phyloP scores from a whole-genome alignment of 2,888 invertebrate genomes.

The Mimas tiliae region DNA sequence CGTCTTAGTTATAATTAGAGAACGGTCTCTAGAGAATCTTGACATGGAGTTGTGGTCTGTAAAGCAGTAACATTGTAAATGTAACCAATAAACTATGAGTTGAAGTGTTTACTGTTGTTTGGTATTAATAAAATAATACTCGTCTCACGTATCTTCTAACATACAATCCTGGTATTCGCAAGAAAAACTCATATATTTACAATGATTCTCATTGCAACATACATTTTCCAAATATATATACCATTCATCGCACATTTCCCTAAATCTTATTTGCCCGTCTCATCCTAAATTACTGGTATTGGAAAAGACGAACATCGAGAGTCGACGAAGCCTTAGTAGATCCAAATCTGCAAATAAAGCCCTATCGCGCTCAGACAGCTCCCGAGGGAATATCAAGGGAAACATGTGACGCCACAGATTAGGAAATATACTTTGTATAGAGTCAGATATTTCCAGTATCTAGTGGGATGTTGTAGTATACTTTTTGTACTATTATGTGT shows the following conservation, averaged over 20 bases:
- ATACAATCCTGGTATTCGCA: not conserved
- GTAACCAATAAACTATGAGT: too few relatives aligned
- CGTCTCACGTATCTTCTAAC: too few relatives aligned
- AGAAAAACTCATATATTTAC: too few relatives aligned
- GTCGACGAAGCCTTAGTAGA: slow-evolving; percentile 57
- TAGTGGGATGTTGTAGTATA: slow-evolving; percentile 6
- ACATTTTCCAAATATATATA: too few relatives aligned
- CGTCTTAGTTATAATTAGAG: too few relatives aligned
- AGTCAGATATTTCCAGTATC: slow-evolving; percentile 33
- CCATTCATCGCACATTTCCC: not conserved
- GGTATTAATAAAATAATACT: too few relatives aligned
- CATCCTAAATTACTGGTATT: slow-evolving; percentile 57
- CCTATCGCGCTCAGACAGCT: slow-evolving; percentile 54
- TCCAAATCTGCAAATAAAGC: slow-evolving; percentile 65
- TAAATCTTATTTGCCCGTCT: slow-evolving; percentile 34
- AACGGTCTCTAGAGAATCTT: too few relatives aligned
- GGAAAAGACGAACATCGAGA: slow-evolving; percentile 51
- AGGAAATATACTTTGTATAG: slow-evolving; percentile 28
- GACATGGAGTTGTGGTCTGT: too few relatives aligned
- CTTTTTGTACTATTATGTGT: slow-evolving; percentile 34
- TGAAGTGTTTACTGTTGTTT: too few relatives aligned
- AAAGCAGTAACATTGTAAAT: too few relatives aligned
- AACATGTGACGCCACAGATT: slow-evolving; percentile 39
- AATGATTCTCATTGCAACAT: too few relatives aligned
- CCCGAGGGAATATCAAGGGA: slow-evolving; percentile 49